phyloP scores from a whole-genome alignment of 2,113 vertebrate genomes.

The Pseudopodoces humilis region DNA sequence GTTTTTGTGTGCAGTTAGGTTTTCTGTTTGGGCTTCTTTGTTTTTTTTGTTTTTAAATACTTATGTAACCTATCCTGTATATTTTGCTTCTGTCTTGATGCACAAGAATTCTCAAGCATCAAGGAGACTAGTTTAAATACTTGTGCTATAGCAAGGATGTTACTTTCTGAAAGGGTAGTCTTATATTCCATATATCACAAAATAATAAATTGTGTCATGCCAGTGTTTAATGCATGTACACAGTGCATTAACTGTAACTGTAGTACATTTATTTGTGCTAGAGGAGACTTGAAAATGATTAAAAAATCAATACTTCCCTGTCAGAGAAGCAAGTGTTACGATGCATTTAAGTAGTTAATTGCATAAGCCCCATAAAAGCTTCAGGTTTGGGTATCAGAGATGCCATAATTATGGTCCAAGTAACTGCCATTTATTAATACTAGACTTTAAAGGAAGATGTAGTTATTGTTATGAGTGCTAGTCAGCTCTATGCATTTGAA shows the following conservation, averaged over 20 bases:
- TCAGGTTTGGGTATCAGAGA: slow-evolving; percentile 76
- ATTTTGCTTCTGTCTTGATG: neutral
- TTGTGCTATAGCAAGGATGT: neutral
- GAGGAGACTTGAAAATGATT: slow-evolving; percentile 91
- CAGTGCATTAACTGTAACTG: slow-evolving; percentile 87
- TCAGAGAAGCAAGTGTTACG: slow-evolving; percentile 85
- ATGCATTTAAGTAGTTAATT: slow-evolving; percentile 85
- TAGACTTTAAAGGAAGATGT: slow-evolving; percentile 36
- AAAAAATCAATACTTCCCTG: slow-evolving; percentile 89
- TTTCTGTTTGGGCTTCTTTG: neutral
- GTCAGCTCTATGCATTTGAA: neutral
- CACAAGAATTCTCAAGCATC: slow-evolving; percentile 27
- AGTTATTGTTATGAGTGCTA: neutral
- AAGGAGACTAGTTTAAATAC: slow-evolving; percentile 14
- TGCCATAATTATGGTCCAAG: slow-evolving; percentile 71
- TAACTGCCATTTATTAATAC: slow-evolving; percentile 62
- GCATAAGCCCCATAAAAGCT: slow-evolving; percentile 83
- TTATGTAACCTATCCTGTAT: neutral
- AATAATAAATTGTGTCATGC: slow-evolving; percentile 79
- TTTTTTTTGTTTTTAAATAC: neutral
- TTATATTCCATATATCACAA: slow-evolving; percentile 72
- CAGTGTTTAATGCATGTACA: slow-evolving; percentile 78
- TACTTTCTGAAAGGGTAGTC: slow-evolving; percentile 54
- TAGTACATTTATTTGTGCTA: slow-evolving; percentile 88
- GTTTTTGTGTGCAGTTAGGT: neutral